phyloP scores from a whole-genome alignment of 2,888 invertebrate genomes.

The Pachymerium ferrugineum region DNA sequence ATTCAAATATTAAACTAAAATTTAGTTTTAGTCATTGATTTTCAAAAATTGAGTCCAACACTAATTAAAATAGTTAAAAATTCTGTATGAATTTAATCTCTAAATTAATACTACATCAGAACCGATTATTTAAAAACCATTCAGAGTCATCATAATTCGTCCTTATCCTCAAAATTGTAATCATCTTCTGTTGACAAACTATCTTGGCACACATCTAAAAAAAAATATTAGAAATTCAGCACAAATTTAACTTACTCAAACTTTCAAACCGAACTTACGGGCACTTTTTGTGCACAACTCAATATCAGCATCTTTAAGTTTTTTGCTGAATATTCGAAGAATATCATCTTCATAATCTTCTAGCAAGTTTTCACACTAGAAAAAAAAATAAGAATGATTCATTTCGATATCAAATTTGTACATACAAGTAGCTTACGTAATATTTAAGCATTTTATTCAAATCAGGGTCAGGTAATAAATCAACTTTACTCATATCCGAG shows the following conservation, averaged over 20 bases:
- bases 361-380: conserved; percentile 66
- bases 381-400: conserved; percentile 40
- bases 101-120: too few species aligned
- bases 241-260: not conserved
- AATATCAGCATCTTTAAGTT: conserved; percentile 30
- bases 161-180: conserved; percentile 35
- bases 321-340: conserved; percentile 34
- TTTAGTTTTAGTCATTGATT: too few species aligned
- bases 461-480: conserved; percentile 77
- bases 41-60: too few species aligned
- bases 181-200: conserved; percentile 28
- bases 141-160: conserved; percentile 37
- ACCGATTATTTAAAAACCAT: too few species aligned
- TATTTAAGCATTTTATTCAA: conserved; percentile 78
- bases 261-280: not conserved
- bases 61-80: too few species aligned
- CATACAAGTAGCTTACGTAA: conserved; percentile 72
- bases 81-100: too few species aligned
- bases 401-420: conserved; percentile 1
- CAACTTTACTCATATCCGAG: conserved; percentile 65
- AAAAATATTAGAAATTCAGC: not conserved
- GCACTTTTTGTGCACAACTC: conserved; percentile 31
- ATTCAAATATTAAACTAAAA: too few species aligned
- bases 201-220: conserved; percentile 33
- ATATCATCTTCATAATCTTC: conserved; percentile 62